Base-by-base conservation (phyloP, 1,140 invertebrate species). In the Homarus americanus region DNA sequence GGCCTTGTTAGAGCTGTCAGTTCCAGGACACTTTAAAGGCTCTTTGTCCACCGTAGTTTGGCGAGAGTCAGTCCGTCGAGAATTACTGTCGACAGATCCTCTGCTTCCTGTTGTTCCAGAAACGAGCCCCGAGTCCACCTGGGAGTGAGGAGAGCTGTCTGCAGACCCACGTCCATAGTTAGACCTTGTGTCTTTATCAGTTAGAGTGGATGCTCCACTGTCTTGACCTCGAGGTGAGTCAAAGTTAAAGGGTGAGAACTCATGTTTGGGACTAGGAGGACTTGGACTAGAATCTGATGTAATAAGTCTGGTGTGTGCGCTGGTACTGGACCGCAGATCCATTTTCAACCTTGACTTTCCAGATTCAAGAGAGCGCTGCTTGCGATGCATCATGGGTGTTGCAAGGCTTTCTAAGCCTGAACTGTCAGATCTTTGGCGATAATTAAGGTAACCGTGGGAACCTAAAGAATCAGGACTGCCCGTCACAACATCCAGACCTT, bases 361-460 rank as follows among this genome's bases (percentile, higher is more conserved):
- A 10, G 92, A 82, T 41, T 93, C 93, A 24, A 92, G 87, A 32
- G 93, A 93, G 15, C 93, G 92, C 49, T 93, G 92, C 49, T 93
- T 93, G 9, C 93, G 92, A 79, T 93, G 92, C 79, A 93, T 93
- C 93, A 93, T 92, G 20, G 93, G 93, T 7, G 93, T 94, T 41
- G 93, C 93, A 28, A 94, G 91, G 49, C 93, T 92, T 76, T 93
- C 94, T 36, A 93, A 66, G 36, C 82, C 80, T n/a, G 92, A 92
- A n/a, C 88, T 92, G 41, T 85, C 91, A 76, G 88, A 91, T 75
- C 58, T 72, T 83, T 91, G 82, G 58, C 87, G 82, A 49, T 87
- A 58, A 72, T 76, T 92, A 28, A 90, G 84, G 41, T 78, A 82
- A 41, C 88, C 85, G 36, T 87, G 91, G 28, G 84, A 83, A 38